Evolutionary conservation across 1,140 invertebrate genomes (phyloP), one percentile per base, ranked within the genome.

Genomic region (Macrotrachela quadricornifera): DNA sequence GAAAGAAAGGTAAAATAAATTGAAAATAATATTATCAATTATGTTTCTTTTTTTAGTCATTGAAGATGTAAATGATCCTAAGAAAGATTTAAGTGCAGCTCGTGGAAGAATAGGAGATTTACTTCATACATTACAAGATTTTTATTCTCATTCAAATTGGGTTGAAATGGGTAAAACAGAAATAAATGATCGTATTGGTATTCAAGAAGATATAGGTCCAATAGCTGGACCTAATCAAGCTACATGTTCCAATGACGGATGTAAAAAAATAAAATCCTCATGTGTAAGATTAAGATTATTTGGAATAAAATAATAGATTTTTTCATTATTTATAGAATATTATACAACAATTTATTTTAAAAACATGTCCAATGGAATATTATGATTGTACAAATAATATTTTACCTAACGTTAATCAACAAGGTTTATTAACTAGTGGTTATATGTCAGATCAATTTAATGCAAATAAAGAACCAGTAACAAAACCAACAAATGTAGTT

Each of bases 81-180:
- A 2, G 2, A 15, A 15, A 2, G 4, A 15, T 42, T 42, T 42
- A 14, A 9, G 30, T 1, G 10, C 10, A 21, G 53, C 53, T 10
- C 45, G 53, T 10, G 46, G n/a, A 16, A 38, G 15, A 17, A 14
- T 12, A 11, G 53, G 40, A 8, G 41, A 43, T 49, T 39, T 49
- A 17, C 38, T 54, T 13, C 53, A 54, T 21, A 54, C 53, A 40
- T 38, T 54, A 6, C 53, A 54, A n/a, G 53, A 54, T 21, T 54
- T 54, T 44, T 54, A 54, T 36, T 49, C 46, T 8, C 53, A 54
- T 39, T 49, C 53, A 12, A 54, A 54, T 30, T 54, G 53, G 53
- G 38, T 54, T 13, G 53, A 54, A 50, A 48, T 54, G 53, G 53
- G 53, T 10, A 54, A 54, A 16, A 18, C 4, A 9, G 37, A 43